phyloP scores from a whole-genome alignment of 1,140 invertebrate genomes.

The Aphaenogaster floridana region DNA sequence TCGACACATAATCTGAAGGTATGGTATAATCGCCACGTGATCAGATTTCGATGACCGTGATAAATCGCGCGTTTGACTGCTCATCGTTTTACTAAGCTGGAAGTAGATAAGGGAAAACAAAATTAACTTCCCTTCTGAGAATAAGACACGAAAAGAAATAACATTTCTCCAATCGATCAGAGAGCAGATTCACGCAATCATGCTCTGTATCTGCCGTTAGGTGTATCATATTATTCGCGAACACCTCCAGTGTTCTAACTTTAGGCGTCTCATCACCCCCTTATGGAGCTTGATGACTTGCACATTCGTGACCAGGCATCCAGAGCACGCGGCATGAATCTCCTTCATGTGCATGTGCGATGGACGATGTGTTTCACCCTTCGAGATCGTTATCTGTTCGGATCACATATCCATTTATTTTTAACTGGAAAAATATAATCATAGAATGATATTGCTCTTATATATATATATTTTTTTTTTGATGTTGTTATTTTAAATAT shows the following conservation, averaged over 20 bases:
- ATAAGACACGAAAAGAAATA: constrained; percentile 30
- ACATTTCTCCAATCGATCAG: constrained; percentile 64
- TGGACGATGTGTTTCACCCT: constrained; percentile 45
- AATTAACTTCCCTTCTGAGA: constrained; percentile 13
- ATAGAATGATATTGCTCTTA: not conserved
- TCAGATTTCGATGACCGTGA: constrained; percentile 41
- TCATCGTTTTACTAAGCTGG: not conserved
- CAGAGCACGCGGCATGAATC: constrained; percentile 60
- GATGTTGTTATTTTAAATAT: not conserved
- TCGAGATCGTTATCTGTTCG: constrained; percentile 38
- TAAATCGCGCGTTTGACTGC: constrained; percentile 36
- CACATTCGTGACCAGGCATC: constrained; percentile 69
- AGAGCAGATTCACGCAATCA: constrained; percentile 61
- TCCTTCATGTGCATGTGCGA: constrained; percentile 34
- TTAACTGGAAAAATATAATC: constrained; percentile 44
- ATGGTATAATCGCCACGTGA: constrained; percentile 52
- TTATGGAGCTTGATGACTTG: constrained; percentile 74
- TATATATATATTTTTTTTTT: not conserved
- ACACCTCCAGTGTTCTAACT: constrained; percentile 60
- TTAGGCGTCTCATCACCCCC: constrained; percentile 75
- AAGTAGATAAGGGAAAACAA: constrained; percentile 1
- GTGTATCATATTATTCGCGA: constrained; percentile 76
- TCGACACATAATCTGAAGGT: constrained; percentile 65
- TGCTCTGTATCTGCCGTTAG: constrained; percentile 60
- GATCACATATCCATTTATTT: constrained; percentile 62